Base-by-base conservation (phyloP, 2,797 vertebrate genomes). In the Microchirus variegatus region DNA sequence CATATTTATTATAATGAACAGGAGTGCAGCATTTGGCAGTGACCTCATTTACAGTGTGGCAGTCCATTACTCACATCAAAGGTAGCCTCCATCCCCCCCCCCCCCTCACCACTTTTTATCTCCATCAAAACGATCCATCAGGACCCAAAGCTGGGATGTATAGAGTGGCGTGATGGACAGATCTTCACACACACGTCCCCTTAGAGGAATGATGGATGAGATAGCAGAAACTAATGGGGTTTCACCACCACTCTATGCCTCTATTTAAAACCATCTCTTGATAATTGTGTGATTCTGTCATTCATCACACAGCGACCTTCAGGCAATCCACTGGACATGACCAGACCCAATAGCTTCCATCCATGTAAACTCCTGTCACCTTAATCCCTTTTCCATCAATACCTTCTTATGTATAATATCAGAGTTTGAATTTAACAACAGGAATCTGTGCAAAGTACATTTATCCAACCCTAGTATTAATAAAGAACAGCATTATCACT, bases 261-360 rank as follows among this genome's bases (percentile, higher is more conserved):
- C 78, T 82, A 58, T 84, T 86, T 65, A 54, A 61, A 63, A 44
- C 40, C 41, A 65, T 82, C 80, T 75, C 48, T 60, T 78, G 69
- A 80, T 70, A 64, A 83, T 71, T 15, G n/a, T 78, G 18, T 53
- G 60, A 76, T 65, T 81, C 52, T 75, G 72, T 75, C 70, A 73
- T 81, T 83, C 50, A 75, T 83, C 77, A 78, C 68, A 41, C 67
- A 0, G 19, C 42, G 57, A 74, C 73, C 76, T 85, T 86, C 66
- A 68, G 63, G 59, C 59, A 2, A 75, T 71, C 49, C 12, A 75
- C n/a, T 45, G 4, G n/a, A n/a, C 66, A n/a, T 42, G 43, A 43
- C 42, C 16, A 63, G 73, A 52, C 26, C 4, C n/a, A 58, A 49
- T 38, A n/a, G 11, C 41, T 45, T 53, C 44, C 12, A 60, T 57